Conservation (phyloP, 2,113 vertebrate species). For the Aspiorhynchus laticeps region DNA sequence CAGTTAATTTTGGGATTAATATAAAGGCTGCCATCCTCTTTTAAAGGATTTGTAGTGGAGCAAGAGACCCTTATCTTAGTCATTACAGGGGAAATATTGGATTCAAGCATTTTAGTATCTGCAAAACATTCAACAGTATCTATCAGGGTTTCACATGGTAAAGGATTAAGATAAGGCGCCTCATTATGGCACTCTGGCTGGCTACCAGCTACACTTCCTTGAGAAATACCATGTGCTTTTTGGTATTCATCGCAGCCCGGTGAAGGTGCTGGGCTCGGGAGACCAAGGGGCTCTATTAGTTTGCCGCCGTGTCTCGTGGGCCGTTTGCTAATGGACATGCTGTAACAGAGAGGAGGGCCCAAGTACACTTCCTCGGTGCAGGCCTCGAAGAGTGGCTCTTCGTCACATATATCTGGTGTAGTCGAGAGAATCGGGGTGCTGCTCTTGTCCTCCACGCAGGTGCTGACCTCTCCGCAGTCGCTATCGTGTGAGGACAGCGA, state of each 20-base stretch:
- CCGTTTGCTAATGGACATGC: conserved; percentile 67
- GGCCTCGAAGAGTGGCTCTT: conserved; percentile 87
- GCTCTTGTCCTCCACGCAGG: conserved; percentile 84
- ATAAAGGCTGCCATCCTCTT: conserved; percentile 74
- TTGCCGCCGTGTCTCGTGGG: conserved; percentile 45
- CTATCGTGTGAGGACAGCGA: conserved; percentile 98
- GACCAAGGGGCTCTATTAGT: conserved; percentile 47
- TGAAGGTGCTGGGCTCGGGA: conserved; percentile 56
- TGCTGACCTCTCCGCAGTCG: conserved; percentile 95
- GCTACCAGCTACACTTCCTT: conserved; percentile 67
- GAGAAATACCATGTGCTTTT: conserved; percentile 62
- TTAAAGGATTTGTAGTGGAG: conserved; percentile 81
- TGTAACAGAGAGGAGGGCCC: conserved; percentile 77
- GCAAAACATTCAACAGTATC: conserved; percentile 75
- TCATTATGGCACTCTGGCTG: conserved; percentile 74
- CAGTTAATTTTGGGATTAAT: conserved; percentile 82
- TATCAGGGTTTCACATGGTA: conserved; percentile 76
- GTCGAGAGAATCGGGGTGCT: conserved; percentile 77
- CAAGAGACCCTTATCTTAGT: conserved; percentile 82
- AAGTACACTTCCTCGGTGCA: conserved; percentile 85
- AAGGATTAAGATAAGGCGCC: conserved; percentile 82
- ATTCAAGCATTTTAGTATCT: conserved; percentile 78
- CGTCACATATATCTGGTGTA: conserved; percentile 81
- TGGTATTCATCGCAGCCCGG: conserved; percentile 68
- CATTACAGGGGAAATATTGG: conserved; percentile 82